Percentiles rank a stretch among this genome's conserved stretches.
Conservation (phyloP, 2,888 invertebrate genomes). For the Allophyes oxyacanthae region DNA sequence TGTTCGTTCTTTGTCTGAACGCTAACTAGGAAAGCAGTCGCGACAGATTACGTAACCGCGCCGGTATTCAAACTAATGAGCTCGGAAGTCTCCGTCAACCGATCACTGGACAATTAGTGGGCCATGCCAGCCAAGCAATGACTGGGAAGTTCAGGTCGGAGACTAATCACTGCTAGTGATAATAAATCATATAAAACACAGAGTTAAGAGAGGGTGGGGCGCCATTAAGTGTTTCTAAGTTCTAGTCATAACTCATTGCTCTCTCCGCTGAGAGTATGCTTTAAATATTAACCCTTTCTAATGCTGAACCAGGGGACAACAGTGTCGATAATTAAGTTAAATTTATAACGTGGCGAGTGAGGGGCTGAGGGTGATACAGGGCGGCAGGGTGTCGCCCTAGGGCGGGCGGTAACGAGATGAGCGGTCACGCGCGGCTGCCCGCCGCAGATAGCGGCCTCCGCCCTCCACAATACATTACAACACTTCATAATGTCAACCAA, state of each 20-base stretch:
- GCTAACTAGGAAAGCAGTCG: conserved; percentile 14
- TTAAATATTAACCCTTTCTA: conserved; percentile 60
- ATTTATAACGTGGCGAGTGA: conserved; percentile 66
- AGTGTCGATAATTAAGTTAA: conserved; percentile 74
- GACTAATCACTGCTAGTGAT: conserved; percentile 34
- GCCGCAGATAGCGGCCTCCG: conserved; percentile 69
- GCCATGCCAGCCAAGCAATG: conserved; percentile 25
- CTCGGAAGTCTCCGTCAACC: conserved; percentile 39
- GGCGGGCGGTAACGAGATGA: conserved; percentile 77
- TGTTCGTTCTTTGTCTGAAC: conserved; percentile 20
- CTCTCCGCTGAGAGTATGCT: conserved; percentile 50
- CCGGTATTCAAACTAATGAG: conserved; percentile 47
- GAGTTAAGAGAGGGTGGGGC: conserved; percentile 33
- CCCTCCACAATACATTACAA: conserved; percentile 56
- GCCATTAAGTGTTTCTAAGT: conserved; percentile 41
- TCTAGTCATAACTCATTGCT: conserved; percentile 51
- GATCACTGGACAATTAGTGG: conserved; percentile 41
- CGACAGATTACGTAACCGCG: conserved; percentile 40
- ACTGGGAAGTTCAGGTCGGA: conserved; percentile 21
- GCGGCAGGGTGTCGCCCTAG: conserved; percentile 31
- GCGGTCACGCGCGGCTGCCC: conserved; percentile 80
- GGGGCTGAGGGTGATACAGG: conserved; percentile 45
- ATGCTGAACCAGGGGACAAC: conserved; percentile 62
- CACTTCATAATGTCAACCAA: conserved; percentile 62
- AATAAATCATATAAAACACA: conserved; percentile 39